phyloP scores from a whole-genome alignment of 2,113 vertebrate species.

The Malaclemys terrapin region DNA sequence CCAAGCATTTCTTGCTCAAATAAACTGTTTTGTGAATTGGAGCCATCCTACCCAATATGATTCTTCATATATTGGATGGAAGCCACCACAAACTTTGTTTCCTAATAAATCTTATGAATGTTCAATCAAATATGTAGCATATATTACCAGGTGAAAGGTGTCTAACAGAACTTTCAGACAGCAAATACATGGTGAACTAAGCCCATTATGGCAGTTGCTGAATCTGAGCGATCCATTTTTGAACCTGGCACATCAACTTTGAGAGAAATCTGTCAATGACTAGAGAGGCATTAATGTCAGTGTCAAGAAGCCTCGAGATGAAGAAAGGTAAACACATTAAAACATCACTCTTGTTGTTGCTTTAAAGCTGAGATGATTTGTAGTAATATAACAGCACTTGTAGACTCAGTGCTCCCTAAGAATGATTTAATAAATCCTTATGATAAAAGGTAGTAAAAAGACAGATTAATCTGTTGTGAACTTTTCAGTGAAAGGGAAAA shows the following conservation, averaged over 20 bases:
- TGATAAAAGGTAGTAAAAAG: not conserved
- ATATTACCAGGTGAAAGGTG: not conserved
- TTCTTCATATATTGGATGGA: not conserved
- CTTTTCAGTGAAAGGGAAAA: not conserved
- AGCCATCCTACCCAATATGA: not conserved
- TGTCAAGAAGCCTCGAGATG: not conserved
- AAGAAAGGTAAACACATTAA: not conserved
- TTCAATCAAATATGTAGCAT: not conserved
- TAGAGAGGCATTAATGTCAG: not conserved
- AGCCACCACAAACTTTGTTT: not conserved
- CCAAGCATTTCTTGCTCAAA: conserved; percentile 23
- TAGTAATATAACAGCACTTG: not conserved
- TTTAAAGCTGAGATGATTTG: not conserved
- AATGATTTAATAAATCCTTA: conserved; percentile 1
- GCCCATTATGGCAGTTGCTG: not conserved
- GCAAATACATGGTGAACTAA: not conserved
- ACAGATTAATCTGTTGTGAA: not conserved
- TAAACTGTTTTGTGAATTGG: not conserved
- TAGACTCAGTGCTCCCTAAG: not conserved
- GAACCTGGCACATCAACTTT: not conserved
- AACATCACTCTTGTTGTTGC: not conserved
- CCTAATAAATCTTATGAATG: not conserved
- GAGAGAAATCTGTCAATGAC: not conserved
- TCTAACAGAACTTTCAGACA: not conserved
- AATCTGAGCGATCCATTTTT: not conserved